A percentile compares a stretch with the other conserved stretches of the same genome.
phyloP scores from a whole-genome alignment of 2,888 invertebrate species.

The Spodoptera picta region DNA sequence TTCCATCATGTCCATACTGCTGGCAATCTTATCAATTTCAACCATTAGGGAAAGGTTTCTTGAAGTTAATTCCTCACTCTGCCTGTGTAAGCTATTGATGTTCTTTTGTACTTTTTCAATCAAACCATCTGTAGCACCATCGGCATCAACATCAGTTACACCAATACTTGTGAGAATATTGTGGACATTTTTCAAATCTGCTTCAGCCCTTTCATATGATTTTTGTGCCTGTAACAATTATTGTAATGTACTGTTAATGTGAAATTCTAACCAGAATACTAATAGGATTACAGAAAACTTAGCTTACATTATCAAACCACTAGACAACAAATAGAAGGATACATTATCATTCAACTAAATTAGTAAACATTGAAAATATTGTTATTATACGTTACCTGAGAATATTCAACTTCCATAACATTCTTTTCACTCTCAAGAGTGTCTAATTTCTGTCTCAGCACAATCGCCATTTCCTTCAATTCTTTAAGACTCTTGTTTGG shows the following conservation, averaged over 20 bases:
- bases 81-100: conserved; percentile 71
- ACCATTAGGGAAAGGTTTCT: conserved; percentile 77
- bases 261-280: no score
- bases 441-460: conserved; percentile 79
- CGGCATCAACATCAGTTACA: conserved; percentile 69
- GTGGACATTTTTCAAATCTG: conserved; percentile 82
- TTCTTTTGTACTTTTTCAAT: conserved; percentile 77
- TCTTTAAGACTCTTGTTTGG: conserved; percentile 75
- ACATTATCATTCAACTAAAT: no score
- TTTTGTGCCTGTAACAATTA: conserved; percentile 72
- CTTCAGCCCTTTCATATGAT: conserved; percentile 80
- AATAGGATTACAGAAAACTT: no score
- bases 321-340: no score
- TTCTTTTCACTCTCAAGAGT: conserved; percentile 79
- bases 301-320: no score
- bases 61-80: conserved; percentile 81
- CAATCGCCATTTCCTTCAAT: conserved; percentile 79
- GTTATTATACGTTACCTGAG: conserved; percentile 67
- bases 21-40: conserved; percentile 78
- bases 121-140: conserved; percentile 64
- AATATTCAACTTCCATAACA: conserved; percentile 80
- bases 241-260: no score
- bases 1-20: conserved; percentile 64
- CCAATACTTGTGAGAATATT: conserved; percentile 77
- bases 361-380: no score